Percentiles rank a stretch among this genome's conserved stretches.
phyloP scores from a whole-genome alignment of 2,888 invertebrate species.

The Stegana nigrithorax region DNA sequence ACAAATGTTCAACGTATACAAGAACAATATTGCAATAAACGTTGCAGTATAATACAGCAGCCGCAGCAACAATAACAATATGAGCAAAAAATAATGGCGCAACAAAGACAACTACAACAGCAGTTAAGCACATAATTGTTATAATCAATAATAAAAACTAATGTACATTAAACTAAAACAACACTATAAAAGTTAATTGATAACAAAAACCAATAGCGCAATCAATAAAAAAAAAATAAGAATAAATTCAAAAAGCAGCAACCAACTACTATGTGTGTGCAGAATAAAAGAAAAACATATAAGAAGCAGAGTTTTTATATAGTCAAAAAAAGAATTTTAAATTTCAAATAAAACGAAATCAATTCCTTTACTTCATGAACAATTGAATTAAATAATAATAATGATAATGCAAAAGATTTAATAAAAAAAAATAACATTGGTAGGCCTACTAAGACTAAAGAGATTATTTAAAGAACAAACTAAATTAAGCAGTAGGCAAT shows the following conservation, averaged over 20 bases:
- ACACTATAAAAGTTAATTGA: no score
- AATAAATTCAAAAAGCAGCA: slow-evolving; percentile 19
- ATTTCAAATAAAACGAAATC: not conserved
- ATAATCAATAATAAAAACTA: no score
- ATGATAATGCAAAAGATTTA: not conserved
- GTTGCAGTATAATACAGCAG: no score
- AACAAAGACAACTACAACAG: slow-evolving; percentile 29
- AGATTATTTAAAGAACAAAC: not conserved
- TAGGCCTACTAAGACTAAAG: not conserved
- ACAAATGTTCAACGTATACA: not conserved
- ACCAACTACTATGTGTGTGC: no score
- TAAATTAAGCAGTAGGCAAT: not conserved
- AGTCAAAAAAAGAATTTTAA: no score
- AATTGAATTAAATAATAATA: not conserved
- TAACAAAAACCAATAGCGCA: no score
- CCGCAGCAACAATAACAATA: no score
- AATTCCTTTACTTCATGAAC: not conserved
- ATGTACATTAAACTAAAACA: no score
- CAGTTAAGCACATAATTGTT: slow-evolving; percentile 18
- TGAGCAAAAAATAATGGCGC: no score
- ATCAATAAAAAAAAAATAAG: not conserved
- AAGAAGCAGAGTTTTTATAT: not conserved
- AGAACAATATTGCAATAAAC: slow-evolving; percentile 29
- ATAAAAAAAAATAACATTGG: not conserved
- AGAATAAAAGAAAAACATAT: not conserved